Percentiles rank a stretch among this genome's conserved stretches.
phyloP scores from a whole-genome alignment of 2,888 invertebrate genomes.

The Ariolimax columbianus region DNA sequence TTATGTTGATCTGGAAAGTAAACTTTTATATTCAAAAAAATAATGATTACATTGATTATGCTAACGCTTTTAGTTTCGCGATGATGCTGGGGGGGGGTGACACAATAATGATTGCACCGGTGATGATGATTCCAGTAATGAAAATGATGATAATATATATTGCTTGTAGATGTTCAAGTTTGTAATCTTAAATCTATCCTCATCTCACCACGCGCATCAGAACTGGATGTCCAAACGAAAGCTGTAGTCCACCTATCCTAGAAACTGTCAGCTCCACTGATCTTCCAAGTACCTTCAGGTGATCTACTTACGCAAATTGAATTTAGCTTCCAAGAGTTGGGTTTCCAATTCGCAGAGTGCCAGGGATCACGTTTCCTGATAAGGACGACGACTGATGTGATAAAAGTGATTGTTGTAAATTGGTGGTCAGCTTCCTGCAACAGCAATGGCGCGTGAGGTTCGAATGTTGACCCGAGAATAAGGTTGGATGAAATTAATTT shows the following conservation, averaged over 20 bases:
- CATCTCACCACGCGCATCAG: background rate
- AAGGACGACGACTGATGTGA: background rate
- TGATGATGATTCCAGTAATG: no score
- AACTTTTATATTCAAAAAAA: no score
- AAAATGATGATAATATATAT: no score
- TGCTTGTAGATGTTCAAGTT: no score
- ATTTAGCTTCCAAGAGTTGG: background rate
- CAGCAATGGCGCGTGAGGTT: background rate
- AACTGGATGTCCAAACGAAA: background rate
- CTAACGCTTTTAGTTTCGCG: no score
- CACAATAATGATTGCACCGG: no score
- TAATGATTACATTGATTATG: no score
- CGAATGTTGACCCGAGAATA: background rate
- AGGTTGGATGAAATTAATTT: background rate
- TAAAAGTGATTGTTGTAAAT: background rate
- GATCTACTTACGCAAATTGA: background rate
- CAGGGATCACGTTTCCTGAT: background rate
- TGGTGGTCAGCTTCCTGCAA: background rate
- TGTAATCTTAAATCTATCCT: no score
- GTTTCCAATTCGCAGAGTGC: background rate
- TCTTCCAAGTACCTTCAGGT: background rate
- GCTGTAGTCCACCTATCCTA: background rate
- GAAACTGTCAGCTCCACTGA: background rate
- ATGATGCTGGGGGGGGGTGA: no score
- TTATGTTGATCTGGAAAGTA: no score